phyloP scores from a whole-genome alignment of 2,888 invertebrate species.

The Carpatolechia fugitivella region DNA sequence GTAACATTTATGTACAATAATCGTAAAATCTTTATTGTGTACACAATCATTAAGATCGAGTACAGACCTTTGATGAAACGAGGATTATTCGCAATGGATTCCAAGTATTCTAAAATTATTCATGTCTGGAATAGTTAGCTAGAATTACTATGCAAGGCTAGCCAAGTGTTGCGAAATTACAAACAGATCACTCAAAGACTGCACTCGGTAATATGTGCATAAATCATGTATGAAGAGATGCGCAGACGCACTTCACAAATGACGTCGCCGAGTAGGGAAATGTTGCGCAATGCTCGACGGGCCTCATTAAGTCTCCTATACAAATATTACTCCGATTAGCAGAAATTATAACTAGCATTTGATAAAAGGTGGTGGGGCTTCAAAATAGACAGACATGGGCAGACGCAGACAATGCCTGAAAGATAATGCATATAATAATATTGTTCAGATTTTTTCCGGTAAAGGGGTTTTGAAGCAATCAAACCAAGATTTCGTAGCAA shows the following conservation, averaged over 20 bases:
- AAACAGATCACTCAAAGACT: conserved; percentile 4
- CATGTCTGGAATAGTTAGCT: neutral
- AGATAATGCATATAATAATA: too few species aligned
- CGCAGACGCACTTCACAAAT: conserved; percentile 2
- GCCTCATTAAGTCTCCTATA: too few species aligned
- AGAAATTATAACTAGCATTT: too few species aligned
- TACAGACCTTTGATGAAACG: neutral
- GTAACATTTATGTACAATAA: too few species aligned
- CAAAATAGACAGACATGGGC: too few species aligned
- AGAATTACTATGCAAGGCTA: conserved; percentile 4
- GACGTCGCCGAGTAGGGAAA: neutral
- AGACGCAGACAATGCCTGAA: too few species aligned
- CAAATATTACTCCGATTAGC: too few species aligned
- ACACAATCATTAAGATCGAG: neutral
- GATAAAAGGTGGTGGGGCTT: too few species aligned
- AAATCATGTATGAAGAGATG: conserved; percentile 6
- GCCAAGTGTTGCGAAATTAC: conserved; percentile 9
- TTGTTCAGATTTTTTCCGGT: too few species aligned
- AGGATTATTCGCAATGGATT: neutral
- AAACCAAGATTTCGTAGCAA: too few species aligned
- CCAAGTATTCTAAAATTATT: neutral
- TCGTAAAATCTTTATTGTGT: too few species aligned
- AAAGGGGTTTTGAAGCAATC: too few species aligned
- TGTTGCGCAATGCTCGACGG: neutral
- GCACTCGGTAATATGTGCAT: conserved; percentile 8